Evolutionary conservation across 2,797 vertebrate genomes (phyloP).

Genomic region (Bucorvus abyssinicus): DNA sequence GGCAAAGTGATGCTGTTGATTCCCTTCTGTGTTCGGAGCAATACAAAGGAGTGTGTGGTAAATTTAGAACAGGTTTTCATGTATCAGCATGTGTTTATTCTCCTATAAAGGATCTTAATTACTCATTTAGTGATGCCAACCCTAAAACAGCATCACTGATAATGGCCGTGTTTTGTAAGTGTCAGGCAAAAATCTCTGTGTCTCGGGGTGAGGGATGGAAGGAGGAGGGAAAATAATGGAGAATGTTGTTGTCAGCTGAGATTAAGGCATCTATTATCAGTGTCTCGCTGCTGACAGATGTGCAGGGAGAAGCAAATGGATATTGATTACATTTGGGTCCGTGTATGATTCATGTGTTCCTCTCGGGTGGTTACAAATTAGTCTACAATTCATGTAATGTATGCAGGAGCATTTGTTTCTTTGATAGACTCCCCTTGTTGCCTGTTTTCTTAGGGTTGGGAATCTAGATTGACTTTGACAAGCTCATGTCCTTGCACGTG

Average conservation of each 20-base stretch:
- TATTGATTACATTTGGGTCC: conserved; percentile 50
- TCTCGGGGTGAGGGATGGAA: background rate
- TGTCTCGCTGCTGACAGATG: conserved; percentile 18
- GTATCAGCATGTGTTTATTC: background rate
- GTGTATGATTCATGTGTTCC: conserved; percentile 3
- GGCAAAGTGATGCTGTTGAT: background rate
- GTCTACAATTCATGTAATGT: conserved; percentile 24
- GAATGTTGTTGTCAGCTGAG: background rate
- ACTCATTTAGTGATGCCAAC: background rate
- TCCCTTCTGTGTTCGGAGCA: fast-evolving
- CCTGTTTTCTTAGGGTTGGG: background rate
- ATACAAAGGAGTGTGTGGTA: background rate
- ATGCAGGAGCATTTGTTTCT: conserved; percentile 33
- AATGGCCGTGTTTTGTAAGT: background rate
- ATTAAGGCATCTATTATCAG: background rate
- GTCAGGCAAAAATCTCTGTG: background rate
- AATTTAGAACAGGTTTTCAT: background rate
- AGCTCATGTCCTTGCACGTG: conserved; percentile 36
- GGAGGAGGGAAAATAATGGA: background rate
- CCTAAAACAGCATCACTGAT: background rate
- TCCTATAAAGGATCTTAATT: background rate
- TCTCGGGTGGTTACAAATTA: conserved; percentile 28
- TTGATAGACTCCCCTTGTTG: conserved; percentile 4
- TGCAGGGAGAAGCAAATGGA: conserved; percentile 35
- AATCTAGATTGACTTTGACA: background rate